Percentiles rank a stretch among this genome's conserved stretches.
Conservation (phyloP, 2,888 invertebrate species). For the Drosophila trichaetosa region DNA sequence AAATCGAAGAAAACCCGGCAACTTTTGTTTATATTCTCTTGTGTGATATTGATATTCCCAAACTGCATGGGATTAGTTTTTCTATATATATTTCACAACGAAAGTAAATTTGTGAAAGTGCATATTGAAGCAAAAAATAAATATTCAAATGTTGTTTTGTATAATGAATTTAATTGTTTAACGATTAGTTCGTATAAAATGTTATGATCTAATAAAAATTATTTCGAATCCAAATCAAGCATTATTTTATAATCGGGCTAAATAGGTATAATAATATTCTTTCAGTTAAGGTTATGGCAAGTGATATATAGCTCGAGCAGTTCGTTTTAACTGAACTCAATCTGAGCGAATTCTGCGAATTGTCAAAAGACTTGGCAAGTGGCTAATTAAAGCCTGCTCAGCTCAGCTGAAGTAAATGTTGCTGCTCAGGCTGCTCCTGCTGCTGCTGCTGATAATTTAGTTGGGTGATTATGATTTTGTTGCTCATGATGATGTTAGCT, state of each 20-base stretch:
- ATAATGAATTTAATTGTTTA: neutral
- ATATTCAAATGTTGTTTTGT: neutral
- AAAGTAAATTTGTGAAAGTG: neutral
- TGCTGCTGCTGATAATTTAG: slow-evolving; percentile 7
- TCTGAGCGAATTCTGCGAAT: slow-evolving; percentile 4
- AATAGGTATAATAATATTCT: neutral
- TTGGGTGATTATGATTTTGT: slow-evolving; percentile 6
- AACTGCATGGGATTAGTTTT: neutral
- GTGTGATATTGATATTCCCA: neutral
- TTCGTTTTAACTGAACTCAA: neutral
- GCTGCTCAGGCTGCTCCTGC: slow-evolving; percentile 6
- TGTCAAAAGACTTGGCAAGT: slow-evolving; percentile 17
- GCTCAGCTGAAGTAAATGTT: slow-evolving; percentile 1
- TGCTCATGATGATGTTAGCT: slow-evolving; percentile 19
- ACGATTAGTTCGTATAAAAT: neutral
- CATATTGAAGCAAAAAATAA: neutral
- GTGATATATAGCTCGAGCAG: neutral
- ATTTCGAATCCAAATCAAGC: neutral
- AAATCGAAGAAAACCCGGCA: neutral
- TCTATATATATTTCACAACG: neutral
- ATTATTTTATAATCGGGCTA: neutral
- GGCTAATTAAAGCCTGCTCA: slow-evolving; percentile 28
- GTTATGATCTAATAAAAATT: neutral
- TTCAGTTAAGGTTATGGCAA: neutral
- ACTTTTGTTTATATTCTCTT: neutral